Conservation (phyloP, 2,113 vertebrate genomes). For the Actinemys pallida region DNA sequence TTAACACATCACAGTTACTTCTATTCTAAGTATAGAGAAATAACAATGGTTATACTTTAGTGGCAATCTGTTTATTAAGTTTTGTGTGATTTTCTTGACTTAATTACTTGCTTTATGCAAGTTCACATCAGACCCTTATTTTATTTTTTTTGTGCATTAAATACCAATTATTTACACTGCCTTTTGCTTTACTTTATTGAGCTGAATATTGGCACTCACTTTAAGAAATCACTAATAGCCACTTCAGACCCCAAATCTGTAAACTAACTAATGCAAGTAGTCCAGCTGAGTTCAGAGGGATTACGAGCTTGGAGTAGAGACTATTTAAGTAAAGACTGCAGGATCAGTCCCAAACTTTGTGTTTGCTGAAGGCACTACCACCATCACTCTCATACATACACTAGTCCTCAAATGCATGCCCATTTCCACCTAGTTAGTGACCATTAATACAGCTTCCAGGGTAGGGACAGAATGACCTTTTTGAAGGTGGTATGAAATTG, state of each 20-base stretch:
- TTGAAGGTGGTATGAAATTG: neutral
- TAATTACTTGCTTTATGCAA: constrained; percentile 46
- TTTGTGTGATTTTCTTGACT: constrained; percentile 47
- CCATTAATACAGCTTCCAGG: neutral
- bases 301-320: neutral
- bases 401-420: neutral
- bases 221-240: constrained; percentile 40
- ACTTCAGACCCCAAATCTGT: neutral
- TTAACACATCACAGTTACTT: constrained; percentile 38
- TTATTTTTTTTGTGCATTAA: neutral
- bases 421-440: neutral
- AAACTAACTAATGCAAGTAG: neutral
- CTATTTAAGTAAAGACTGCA: neutral
- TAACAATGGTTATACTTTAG: constrained; percentile 53
- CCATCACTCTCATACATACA: neutral
- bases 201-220: constrained; percentile 24
- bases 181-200: constrained; percentile 40
- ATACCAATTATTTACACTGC: constrained; percentile 33
- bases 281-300: neutral
- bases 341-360: neutral
- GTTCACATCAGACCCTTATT: constrained; percentile 38
- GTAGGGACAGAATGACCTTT: neutral
- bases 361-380: neutral
- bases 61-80: constrained; percentile 63
- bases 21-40: constrained; percentile 41